Conservation (phyloP, 2,888 invertebrate genomes). For the Sarcophaga carnaria region DNA sequence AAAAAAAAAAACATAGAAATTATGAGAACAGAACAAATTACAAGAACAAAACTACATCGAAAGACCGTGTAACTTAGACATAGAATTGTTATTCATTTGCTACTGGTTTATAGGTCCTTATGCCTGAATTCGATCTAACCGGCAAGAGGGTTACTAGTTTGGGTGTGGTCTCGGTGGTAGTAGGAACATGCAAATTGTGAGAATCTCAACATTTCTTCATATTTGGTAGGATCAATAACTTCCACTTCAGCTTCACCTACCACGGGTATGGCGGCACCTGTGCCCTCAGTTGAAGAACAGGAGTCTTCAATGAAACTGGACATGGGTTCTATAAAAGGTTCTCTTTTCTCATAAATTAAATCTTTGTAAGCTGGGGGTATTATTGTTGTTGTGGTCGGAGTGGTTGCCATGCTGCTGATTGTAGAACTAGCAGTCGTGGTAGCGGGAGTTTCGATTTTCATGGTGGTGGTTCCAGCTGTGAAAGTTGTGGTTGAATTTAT, state of each 20-base stretch:
- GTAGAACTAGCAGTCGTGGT: constrained; percentile 47
- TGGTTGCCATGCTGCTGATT: neutral
- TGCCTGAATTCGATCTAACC: constrained; percentile 90
- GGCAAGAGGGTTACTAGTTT: constrained; percentile 87
- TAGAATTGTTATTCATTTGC: constrained; percentile 6
- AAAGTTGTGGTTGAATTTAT: constrained; percentile 58
- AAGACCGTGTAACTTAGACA: no score
- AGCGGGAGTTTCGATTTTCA: constrained; percentile 25
- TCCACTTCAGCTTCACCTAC: constrained; percentile 82
- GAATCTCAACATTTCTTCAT: constrained; percentile 81
- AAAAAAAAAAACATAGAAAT: no score
- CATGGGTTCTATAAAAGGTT: constrained; percentile 77
- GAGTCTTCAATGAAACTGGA: constrained; percentile 76
- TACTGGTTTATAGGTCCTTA: constrained; percentile 86
- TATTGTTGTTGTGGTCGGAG: constrained; percentile 33
- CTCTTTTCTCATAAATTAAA: constrained; percentile 67
- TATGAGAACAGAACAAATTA: no score
- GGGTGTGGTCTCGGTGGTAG: constrained; percentile 76
- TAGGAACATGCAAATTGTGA: constrained; percentile 76
- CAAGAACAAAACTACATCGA: no score
- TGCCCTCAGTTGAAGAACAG: constrained; percentile 72
- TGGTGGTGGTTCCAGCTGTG: constrained; percentile 67
- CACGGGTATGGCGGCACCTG: constrained; percentile 78
- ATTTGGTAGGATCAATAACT: constrained; percentile 81
- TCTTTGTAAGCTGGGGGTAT: constrained; percentile 65